Evolutionary conservation across 2,113 vertebrate genomes (phyloP).

Genomic region (Marmota flaviventris): DNA sequence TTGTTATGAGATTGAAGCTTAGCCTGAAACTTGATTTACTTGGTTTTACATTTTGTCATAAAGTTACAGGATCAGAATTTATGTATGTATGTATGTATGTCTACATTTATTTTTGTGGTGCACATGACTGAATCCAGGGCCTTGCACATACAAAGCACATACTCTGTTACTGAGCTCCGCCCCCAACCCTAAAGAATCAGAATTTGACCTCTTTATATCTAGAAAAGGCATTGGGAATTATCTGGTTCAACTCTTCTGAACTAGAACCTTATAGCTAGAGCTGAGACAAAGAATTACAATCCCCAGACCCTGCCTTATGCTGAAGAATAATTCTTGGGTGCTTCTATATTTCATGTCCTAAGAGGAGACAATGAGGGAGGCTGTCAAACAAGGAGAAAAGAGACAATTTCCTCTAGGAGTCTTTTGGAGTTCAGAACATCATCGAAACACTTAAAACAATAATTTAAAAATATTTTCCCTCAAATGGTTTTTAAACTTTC

Average conservation of each 20-base stretch:
- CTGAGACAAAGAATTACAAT: not conserved
- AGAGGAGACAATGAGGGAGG: not conserved
- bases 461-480: not conserved
- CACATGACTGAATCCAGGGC: not conserved
- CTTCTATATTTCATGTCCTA: not conserved
- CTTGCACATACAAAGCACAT: not conserved
- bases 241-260: not conserved
- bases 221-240: not conserved
- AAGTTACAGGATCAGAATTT: not conserved
- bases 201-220: not conserved
- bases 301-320: fast-evolving
- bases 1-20: not conserved
- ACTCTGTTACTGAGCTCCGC: not conserved
- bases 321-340: not conserved
- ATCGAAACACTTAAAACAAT: not conserved
- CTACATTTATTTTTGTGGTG: not conserved
- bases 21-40: not conserved
- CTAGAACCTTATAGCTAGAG: not conserved
- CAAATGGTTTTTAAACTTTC: constrained; percentile 3
- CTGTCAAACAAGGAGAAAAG: not conserved
- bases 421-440: not conserved
- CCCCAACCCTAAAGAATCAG: not conserved
- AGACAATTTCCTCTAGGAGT: not conserved
- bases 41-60: constrained; percentile 40
- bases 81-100: not conserved